Conservation (phyloP, 2,797 vertebrate genomes). For the Dermochelys coriacea region DNA sequence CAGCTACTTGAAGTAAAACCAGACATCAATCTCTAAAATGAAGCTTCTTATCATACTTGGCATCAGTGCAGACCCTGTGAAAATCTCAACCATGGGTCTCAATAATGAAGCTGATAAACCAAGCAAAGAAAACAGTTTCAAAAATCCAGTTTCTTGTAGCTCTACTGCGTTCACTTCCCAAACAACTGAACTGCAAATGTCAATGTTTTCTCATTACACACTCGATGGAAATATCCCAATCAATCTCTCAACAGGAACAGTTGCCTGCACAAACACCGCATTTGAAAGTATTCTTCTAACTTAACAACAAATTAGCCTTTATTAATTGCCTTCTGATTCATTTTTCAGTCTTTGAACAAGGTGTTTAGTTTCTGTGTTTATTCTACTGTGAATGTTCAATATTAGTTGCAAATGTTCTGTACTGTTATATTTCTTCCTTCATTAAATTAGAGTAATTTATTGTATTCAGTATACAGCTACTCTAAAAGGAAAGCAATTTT, state of each 20-base stretch:
- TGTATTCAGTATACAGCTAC: neutral
- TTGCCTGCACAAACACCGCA: neutral
- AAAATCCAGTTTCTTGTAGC: neutral
- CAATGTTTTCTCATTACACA: conserved; percentile 17
- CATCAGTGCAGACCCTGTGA: neutral
- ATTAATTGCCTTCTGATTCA: neutral
- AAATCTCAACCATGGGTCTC: neutral
- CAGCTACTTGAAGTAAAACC: neutral
- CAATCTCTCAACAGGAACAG: conserved; percentile 10
- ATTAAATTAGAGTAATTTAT: neutral
- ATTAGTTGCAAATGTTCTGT: neutral
- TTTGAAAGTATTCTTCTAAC: conserved; percentile 17
- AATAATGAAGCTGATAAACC: neutral
- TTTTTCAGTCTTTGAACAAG: conserved; percentile 35
- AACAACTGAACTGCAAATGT: conserved; percentile 23
- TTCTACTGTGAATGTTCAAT: neutral
- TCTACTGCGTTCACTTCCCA: conserved; percentile 24
- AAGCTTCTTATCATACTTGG: neutral
- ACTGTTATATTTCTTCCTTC: conserved; percentile 11
- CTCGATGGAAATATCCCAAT: conserved; percentile 13
- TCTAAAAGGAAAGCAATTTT: neutral
- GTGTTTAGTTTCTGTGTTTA: neutral
- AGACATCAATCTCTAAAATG: neutral
- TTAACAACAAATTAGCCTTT: conserved; percentile 23
- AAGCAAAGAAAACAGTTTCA: conserved; percentile 17